phyloP scores from a whole-genome alignment of 2,888 invertebrate genomes.

The Trissoscelio sp. region DNA sequence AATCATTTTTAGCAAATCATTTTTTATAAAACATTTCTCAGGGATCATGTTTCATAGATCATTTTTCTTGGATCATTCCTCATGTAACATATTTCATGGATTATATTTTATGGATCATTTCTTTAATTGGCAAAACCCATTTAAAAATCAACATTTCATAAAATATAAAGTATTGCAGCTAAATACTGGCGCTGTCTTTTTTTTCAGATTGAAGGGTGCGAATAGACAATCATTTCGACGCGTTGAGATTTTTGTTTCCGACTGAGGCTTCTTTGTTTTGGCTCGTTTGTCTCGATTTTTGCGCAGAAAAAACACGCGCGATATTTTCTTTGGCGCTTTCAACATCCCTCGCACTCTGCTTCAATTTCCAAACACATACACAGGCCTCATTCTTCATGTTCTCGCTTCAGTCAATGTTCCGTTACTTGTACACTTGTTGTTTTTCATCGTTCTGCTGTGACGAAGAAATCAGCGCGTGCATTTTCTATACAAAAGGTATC shows the following conservation, averaged over 20 bases:
- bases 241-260: slow-evolving; percentile 72
- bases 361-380: slow-evolving; percentile 30
- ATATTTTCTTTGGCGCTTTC: slow-evolving; percentile 60
- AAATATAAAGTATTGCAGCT: too few relatives aligned
- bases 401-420: slow-evolving; percentile 53
- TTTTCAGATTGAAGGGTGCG: too few relatives aligned
- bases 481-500: too few relatives aligned
- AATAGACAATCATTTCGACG: slow-evolving; percentile 50
- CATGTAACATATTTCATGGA: too few relatives aligned
- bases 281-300: slow-evolving; percentile 62
- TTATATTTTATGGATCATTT: too few relatives aligned
- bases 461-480: slow-evolving; percentile 28
- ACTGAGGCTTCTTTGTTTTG: slow-evolving; percentile 75
- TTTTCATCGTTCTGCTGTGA: slow-evolving; percentile 34
- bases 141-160: too few relatives aligned
- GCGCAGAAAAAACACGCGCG: slow-evolving; percentile 47
- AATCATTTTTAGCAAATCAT: too few relatives aligned
- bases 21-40: too few relatives aligned
- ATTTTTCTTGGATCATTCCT: too few relatives aligned
- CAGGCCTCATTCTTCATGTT: slow-evolving; percentile 56
- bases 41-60: too few relatives aligned
- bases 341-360: slow-evolving; percentile 28
- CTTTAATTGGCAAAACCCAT: too few relatives aligned
- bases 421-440: slow-evolving; percentile 43
- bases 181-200: too few relatives aligned